Evolutionary conservation across 2,113 vertebrate genomes (phyloP).

Genomic region (Dipodomys stephensi): DNA sequence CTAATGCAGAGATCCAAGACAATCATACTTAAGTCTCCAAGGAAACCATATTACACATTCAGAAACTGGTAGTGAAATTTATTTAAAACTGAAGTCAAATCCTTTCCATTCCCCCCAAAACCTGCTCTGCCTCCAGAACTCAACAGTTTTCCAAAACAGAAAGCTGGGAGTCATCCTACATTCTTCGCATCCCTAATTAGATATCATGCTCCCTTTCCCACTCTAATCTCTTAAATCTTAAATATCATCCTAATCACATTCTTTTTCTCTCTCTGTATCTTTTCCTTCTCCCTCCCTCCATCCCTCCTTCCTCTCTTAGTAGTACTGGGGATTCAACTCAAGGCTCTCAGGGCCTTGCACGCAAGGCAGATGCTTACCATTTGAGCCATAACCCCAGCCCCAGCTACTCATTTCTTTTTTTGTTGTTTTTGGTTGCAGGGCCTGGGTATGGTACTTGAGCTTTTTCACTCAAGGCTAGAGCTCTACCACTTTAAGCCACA

Average conservation of each 20-base stretch:
- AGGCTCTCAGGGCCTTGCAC: no score
- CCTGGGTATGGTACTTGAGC: no score
- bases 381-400: no score
- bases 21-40: background rate
- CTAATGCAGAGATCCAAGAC: background rate
- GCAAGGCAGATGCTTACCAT: no score
- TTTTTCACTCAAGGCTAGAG: no score
- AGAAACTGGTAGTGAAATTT: slow-evolving; percentile 48
- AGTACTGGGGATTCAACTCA: no score
- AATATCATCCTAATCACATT: background rate
- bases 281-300: no score
- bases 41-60: background rate
- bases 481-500: no score
- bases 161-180: background rate
- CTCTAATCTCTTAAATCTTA: slow-evolving; percentile 7
- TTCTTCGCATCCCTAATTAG: background rate
- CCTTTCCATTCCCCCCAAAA: background rate
- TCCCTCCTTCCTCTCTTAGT: no score
- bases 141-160: background rate
- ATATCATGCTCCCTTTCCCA: background rate
- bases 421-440: no score
- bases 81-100: background rate
- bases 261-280: no score
- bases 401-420: no score
- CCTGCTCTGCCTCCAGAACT: background rate